These are phyloP conservation scores for Tortricodes alternella DNA, from an alignment of 2,888 invertebrate genomes.

Conservation along the genomic window DNA sequence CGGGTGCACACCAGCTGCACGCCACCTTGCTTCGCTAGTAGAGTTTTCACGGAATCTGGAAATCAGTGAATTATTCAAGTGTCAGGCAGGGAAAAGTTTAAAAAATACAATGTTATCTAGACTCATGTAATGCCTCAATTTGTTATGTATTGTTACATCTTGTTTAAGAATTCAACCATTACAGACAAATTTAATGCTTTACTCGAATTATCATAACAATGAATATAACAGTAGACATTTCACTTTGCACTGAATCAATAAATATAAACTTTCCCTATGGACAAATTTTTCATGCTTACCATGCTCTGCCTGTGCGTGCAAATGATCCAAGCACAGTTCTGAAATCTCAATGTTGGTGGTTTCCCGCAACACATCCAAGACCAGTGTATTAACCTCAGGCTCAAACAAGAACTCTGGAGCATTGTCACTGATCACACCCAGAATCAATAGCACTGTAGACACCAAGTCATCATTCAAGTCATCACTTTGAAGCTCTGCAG, in stretches of 20 bases:
- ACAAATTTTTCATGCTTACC: too few species aligned
- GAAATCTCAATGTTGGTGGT: slow-evolving; percentile 88
- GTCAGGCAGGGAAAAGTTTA: too few species aligned
- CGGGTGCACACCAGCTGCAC: slow-evolving; percentile 89
- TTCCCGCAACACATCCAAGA: slow-evolving; percentile 85
- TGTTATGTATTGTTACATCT: too few species aligned
- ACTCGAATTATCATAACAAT: too few species aligned
- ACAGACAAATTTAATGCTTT: too few species aligned
- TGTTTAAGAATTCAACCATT: too few species aligned
- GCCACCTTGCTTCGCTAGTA: slow-evolving; percentile 89
- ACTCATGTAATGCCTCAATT: too few species aligned
- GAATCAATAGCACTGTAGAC: slow-evolving; percentile 80
- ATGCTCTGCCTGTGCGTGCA: slow-evolving; percentile 90
- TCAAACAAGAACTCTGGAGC: slow-evolving; percentile 83
- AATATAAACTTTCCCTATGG: too few species aligned
- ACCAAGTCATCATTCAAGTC: slow-evolving; percentile 81
- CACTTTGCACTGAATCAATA: too few species aligned
- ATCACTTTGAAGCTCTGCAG: slow-evolving; percentile 69
- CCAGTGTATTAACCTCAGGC: slow-evolving; percentile 78
- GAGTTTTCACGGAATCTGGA: slow-evolving; percentile 88
- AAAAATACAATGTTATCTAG: too few species aligned
- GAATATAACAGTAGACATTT: too few species aligned
- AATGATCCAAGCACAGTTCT: slow-evolving; percentile 88
- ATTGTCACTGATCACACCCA: slow-evolving; percentile 85
- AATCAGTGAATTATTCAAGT: background rate